Evolutionary conservation across 2,797 vertebrate genomes (phyloP), one percentile per base, ranked within the genome.

Genomic region (Distichodus sexfasciatus): DNA sequence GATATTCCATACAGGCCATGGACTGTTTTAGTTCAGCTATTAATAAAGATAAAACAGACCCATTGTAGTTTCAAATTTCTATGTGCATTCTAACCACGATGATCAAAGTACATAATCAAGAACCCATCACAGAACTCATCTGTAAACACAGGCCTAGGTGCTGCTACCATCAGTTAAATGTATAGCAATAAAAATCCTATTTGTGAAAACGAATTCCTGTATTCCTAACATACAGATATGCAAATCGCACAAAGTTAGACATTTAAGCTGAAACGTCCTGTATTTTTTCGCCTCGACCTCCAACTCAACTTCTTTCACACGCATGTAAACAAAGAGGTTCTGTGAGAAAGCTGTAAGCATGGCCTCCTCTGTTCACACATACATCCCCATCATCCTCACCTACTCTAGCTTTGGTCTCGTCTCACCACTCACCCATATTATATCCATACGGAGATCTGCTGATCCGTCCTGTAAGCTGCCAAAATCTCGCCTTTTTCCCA

Each of bases 401-500:
- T 44, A 53, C 9, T 51, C 33, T 12, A 29, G 7, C 19, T 44
- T 24, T 15, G 26, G 31, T 15, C 29, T 40, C 23, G 1, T 64
- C 23, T 36, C 60, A 10, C 44, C 48, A 81, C 89, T 91, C 76
- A 91, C 89, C 92, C 84, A 84, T 87, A 78, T 91, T 84, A 84
- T 91, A 89, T 3, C 92, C 91, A 74, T 93, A 91, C 2, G 90
- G 91, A 12, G 91, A 90, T 80, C 93, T 91, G 0, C 77, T 80
- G 69, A 87, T 26, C 91, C 88, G 77, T 91, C 90, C 85, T 92
- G 88, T 66, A 92, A 85, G 68, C 91, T 92, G 54, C 91, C 81
- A 93, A 82, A 74, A 92, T 93, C 82, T 93, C 92, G 0, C 90
- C 91, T 73, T n/a, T 94, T 94, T 29, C 92, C 90, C 15, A 89